phyloP scores from a whole-genome alignment of 2,113 vertebrate genomes.

The Thinocorus orbignyianus region DNA sequence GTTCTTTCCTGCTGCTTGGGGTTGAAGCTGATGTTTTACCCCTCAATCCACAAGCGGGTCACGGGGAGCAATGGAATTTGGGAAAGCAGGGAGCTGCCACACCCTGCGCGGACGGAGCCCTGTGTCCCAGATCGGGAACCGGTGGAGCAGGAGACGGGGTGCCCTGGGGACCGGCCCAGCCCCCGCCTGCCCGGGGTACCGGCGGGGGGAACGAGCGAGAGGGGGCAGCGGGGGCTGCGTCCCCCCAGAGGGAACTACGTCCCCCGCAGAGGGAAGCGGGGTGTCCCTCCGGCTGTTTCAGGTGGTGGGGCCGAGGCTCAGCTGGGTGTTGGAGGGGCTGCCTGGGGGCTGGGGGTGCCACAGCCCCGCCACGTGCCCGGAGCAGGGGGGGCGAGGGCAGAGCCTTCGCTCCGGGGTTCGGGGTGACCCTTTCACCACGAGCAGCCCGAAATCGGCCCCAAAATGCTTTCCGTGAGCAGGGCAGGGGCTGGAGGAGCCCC shows the following conservation, averaged over 20 bases:
- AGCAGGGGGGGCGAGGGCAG: neutral
- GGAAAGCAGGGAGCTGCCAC: neutral
- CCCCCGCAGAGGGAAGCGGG: neutral
- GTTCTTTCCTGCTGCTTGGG: neutral
- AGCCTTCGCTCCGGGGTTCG: neutral
- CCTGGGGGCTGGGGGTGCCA: neutral
- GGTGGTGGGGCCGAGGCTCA: neutral
- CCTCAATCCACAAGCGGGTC: neutral
- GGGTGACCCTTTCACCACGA: neutral
- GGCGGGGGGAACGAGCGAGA: neutral
- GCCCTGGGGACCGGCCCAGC: neutral
- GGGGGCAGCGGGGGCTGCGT: neutral
- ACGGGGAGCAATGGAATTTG: neutral
- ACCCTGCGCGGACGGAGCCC: neutral
- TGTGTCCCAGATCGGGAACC: neutral
- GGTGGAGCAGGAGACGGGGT: neutral
- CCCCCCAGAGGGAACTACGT: too few relatives aligned
- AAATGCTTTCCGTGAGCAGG: neutral
- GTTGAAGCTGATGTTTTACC: neutral
- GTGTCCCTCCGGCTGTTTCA: neutral
- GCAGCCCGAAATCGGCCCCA: accelerated
- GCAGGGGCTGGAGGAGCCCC: neutral
- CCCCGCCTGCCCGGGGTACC: too few relatives aligned
- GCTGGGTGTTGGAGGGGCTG: neutral
- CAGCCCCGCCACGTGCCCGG: neutral